These are phyloP conservation scores for Morinoia aosen DNA, from an alignment of 2,888 invertebrate genomes.

Conservation along the genomic window DNA sequence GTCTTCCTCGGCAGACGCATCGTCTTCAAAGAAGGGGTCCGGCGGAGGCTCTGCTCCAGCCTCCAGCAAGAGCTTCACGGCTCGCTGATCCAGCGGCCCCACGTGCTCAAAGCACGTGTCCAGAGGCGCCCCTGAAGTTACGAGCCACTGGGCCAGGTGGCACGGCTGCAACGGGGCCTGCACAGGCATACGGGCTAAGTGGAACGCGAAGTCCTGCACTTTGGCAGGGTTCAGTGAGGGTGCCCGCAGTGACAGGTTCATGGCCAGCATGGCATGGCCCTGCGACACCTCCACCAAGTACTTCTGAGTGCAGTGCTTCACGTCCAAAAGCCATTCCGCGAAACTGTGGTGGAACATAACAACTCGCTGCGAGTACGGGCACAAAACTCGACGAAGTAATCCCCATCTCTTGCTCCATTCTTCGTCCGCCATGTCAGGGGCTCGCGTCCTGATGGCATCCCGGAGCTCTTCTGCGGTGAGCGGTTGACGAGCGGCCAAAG, in stretches of 20 bases:
- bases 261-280: slow-evolving; percentile 89
- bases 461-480: slow-evolving; percentile 86
- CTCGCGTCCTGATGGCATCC: slow-evolving; percentile 85
- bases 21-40: slow-evolving; percentile 59
- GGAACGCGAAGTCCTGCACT: slow-evolving; percentile 74
- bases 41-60: slow-evolving; percentile 77
- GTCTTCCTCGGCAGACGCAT: slow-evolving; percentile 59
- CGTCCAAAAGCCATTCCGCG: slow-evolving; percentile 94
- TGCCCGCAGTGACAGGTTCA: slow-evolving; percentile 79
- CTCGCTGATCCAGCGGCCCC: slow-evolving; percentile 74
- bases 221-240: slow-evolving; percentile 71
- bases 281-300: slow-evolving; percentile 89
- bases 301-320: slow-evolving; percentile 97
- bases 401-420: slow-evolving; percentile 86
- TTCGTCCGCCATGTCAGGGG: slow-evolving; percentile 82
- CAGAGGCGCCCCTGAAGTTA: slow-evolving; percentile 78
- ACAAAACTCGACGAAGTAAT: slow-evolving; percentile 79
- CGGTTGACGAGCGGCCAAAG: slow-evolving; percentile 88
- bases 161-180: slow-evolving; percentile 71
- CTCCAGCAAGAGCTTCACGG: slow-evolving; percentile 81
- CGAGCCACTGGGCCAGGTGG: slow-evolving; percentile 83
- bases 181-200: slow-evolving; percentile 72
- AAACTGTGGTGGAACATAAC: slow-evolving; percentile 90
- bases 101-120: slow-evolving; percentile 67
- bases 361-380: slow-evolving; percentile 69